These are phyloP conservation scores for Acrossocheilus wenchowensis DNA, from an alignment of 2,797 vertebrate species.

Conservation along the genomic window DNA sequence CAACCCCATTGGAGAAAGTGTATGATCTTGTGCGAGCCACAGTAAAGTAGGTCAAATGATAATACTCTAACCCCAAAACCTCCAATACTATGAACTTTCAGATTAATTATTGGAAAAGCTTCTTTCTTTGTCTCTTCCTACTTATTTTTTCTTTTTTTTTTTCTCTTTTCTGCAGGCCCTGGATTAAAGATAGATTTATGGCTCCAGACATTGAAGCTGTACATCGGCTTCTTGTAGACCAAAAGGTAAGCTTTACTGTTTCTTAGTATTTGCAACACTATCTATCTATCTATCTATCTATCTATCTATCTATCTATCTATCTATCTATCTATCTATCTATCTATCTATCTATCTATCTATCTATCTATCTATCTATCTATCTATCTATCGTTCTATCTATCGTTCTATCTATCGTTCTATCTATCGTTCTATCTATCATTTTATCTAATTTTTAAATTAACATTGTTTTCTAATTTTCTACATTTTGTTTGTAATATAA, in stretches of 20 bases:
- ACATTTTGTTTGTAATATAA: no score
- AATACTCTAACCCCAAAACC: conserved; percentile 61
- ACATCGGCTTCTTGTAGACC: conserved; percentile 90
- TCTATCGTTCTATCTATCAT: no score
- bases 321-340: no score
- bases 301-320: no score
- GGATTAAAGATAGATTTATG: conserved; percentile 99
- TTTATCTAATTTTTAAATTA: no score
- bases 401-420: no score
- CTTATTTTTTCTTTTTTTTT: neutral
- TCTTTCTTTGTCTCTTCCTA: conserved; percentile 12
- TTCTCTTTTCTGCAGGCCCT: conserved; percentile 80
- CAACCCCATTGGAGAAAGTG: conserved; percentile 97
- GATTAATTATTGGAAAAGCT: conserved; percentile 71
- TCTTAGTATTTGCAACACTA: neutral
- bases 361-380: no score
- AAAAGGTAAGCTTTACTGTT: conserved; percentile 81
- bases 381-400: no score
- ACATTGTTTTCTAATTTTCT: no score
- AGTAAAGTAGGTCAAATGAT: conserved; percentile 88
- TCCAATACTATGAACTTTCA: conserved; percentile 51
- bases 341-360: no score
- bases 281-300: no score
- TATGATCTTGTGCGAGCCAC: conserved; percentile 95
- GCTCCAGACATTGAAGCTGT: conserved; percentile 93